Evolutionary conservation across 2,113 vertebrate species (phyloP).

Genomic region (Osmerus mordax): DNA sequence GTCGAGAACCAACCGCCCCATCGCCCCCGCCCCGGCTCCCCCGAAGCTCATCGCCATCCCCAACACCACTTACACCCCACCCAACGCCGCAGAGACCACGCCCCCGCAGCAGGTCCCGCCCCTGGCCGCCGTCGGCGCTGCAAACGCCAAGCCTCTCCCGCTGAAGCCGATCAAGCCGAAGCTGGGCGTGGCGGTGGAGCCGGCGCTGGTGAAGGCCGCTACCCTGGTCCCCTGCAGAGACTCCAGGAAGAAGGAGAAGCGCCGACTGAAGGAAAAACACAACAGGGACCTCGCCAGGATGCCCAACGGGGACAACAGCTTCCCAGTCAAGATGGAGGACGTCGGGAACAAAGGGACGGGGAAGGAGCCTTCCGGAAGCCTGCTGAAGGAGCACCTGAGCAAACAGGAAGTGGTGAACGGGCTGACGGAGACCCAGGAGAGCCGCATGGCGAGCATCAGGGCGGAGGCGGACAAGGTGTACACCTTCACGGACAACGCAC

Average conservation of each 20-base stretch:
- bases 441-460: conserved; percentile 96
- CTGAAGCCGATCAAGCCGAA: conserved; percentile 98
- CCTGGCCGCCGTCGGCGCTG: conserved; percentile 79
- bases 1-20: conserved; percentile 86
- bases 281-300: conserved; percentile 74
- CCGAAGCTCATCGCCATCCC: conserved; percentile 97
- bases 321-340: conserved; percentile 84
- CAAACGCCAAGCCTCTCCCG: conserved; percentile 87
- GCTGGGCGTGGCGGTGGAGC: conserved; percentile 89
- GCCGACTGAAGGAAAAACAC: conserved; percentile 91
- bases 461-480: conserved; percentile 99
- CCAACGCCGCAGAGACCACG: conserved; percentile 77
- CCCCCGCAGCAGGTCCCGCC: conserved; percentile 82
- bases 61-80: conserved; percentile 79
- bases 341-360: conserved; percentile 72
- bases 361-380: conserved; percentile 89
- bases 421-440: conserved; percentile 87
- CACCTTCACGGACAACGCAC: conserved; percentile 97
- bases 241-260: conserved; percentile 93
- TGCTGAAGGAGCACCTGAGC: conserved; percentile 93
- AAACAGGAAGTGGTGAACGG: conserved; percentile 89
- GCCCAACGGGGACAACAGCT: conserved; percentile 80
- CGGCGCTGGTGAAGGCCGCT: conserved; percentile 84
- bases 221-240: conserved; percentile 87
- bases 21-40: conserved; percentile 88